These are phyloP conservation scores for Hylaeus anthracinus DNA, from an alignment of 1,140 invertebrate genomes.

Conservation along the genomic window DNA sequence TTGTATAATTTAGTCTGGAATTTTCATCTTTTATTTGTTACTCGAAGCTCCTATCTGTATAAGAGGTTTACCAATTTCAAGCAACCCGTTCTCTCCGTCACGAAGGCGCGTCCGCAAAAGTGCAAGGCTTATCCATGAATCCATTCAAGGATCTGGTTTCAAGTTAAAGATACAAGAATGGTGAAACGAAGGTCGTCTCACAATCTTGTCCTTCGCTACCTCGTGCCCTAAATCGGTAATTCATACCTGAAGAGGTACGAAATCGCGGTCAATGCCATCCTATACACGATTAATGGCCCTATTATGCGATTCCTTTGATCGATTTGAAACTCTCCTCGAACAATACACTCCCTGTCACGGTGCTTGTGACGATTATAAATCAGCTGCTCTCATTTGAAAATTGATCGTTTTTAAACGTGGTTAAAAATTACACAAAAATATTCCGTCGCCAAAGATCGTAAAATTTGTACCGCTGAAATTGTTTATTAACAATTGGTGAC, in stretches of 20 bases:
- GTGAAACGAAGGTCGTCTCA: constrained; percentile 53
- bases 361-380: constrained; percentile 35
- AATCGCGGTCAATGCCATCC: constrained; percentile 71
- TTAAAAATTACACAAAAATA: too few relatives aligned
- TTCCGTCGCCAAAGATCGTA: too few relatives aligned
- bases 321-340: constrained; percentile 33
- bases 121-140: constrained; percentile 28
- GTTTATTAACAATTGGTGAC: too few relatives aligned
- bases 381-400: constrained; percentile 23
- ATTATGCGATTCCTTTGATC: constrained; percentile 38
- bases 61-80: not conserved
- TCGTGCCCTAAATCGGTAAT: constrained; percentile 58
- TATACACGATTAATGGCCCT: constrained; percentile 38
- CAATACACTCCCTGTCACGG: constrained; percentile 13
- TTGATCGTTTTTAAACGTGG: not conserved
- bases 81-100: not conserved
- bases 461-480: too few relatives aligned
- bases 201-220: constrained; percentile 8
- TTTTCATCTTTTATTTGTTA: too few relatives aligned
- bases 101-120: constrained; percentile 21
- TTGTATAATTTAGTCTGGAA: too few relatives aligned
- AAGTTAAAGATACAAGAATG: constrained; percentile 39
- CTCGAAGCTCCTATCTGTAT: too few relatives aligned
- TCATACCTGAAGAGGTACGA: constrained; percentile 45
- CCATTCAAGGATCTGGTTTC: constrained; percentile 47